Conservation (phyloP, 2,113 vertebrate species). For the Brachirus orientalis region DNA sequence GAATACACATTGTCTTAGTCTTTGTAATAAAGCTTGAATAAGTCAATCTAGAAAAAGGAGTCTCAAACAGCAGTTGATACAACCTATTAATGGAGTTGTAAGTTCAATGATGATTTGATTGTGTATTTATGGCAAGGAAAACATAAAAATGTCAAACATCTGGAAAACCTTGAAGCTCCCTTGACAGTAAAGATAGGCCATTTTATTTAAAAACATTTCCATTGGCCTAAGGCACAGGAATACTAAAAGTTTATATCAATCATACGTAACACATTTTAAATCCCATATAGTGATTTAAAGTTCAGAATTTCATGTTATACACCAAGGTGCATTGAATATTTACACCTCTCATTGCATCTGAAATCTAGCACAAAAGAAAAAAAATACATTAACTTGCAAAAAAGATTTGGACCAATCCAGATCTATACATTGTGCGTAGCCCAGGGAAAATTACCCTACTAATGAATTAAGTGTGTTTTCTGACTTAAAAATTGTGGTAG, state of each 20-base stretch:
- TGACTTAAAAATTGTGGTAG: constrained; percentile 28
- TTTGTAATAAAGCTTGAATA: constrained; percentile 81
- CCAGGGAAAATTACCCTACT: constrained; percentile 44
- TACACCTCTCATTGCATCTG: constrained; percentile 66
- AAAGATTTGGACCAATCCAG: constrained; percentile 52
- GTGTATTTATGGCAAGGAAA: constrained; percentile 69
- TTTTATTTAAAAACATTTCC: constrained; percentile 80
- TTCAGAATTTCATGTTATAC: constrained; percentile 64
- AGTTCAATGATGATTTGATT: constrained; percentile 73
- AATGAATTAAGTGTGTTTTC: constrained; percentile 16
- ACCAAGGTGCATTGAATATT: constrained; percentile 72
- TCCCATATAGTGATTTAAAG: constrained; percentile 63
- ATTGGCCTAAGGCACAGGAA: constrained; percentile 85
- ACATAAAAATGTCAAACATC: constrained; percentile 57
- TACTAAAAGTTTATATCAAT: constrained; percentile 75
- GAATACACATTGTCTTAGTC: constrained; percentile 79
- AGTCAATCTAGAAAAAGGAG: constrained; percentile 80
- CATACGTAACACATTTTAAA: constrained; percentile 70
- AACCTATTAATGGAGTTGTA: constrained; percentile 75
- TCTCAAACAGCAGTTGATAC: constrained; percentile 83
- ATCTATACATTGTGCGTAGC: constrained; percentile 75
- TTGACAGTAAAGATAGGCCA: constrained; percentile 78
- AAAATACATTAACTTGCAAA: constrained; percentile 38
- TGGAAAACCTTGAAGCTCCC: constrained; percentile 71
- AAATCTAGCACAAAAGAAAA: constrained; percentile 66